Evolutionary conservation across 2,113 vertebrate genomes (phyloP).

Genomic region (Ameiurus melas): DNA sequence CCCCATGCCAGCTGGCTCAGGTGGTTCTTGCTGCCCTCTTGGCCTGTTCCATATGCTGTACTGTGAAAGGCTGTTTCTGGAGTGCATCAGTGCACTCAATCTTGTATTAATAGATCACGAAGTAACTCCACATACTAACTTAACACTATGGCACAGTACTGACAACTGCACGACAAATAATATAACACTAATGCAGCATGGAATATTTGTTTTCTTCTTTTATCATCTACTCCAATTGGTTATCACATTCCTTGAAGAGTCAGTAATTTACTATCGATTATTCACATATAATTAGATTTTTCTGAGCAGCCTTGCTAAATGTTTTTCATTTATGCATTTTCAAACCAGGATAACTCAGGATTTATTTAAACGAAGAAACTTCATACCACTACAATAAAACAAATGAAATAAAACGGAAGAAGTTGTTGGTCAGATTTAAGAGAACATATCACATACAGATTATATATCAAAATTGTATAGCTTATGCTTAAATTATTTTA

Average conservation of each 20-base stretch:
- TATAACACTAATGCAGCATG: background rate
- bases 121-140: background rate
- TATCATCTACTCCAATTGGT: background rate
- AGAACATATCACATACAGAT: no score
- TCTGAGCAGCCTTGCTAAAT: no score
- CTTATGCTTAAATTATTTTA: no score
- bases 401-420: no score
- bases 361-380: no score
- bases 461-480: no score
- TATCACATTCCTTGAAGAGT: background rate
- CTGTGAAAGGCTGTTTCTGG: conserved; percentile 19
- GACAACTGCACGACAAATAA: background rate
- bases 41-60: conserved; percentile 24
- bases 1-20: conserved; percentile 18
- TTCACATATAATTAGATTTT: background rate
- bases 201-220: background rate
- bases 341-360: no score
- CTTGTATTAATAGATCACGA: conserved; percentile 23
- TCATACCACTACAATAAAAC: no score
- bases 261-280: background rate
- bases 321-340: no score
- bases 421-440: no score
- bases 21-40: background rate
- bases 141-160: background rate
- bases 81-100: background rate